A percentile compares a stretch with the other conserved stretches of the same genome.
These are phyloP conservation scores for Champsocephalus esox DNA, from an alignment of 2,797 vertebrate species.

Conservation along the genomic window DNA sequence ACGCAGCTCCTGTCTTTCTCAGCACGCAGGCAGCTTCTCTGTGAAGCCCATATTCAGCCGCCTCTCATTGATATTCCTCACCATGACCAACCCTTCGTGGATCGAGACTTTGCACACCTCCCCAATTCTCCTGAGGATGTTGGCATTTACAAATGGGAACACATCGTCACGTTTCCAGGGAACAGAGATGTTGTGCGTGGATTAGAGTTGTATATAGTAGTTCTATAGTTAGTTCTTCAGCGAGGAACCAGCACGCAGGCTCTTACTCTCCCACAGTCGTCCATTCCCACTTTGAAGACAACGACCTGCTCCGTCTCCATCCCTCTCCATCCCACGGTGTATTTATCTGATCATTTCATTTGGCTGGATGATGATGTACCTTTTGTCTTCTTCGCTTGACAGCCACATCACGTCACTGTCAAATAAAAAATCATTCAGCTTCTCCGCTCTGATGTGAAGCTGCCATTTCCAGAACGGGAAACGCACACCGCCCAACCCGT, in stretches of 20 bases:
- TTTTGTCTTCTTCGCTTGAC: not conserved
- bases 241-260: too few relatives aligned
- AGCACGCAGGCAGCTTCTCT: not conserved
- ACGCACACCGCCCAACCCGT: not conserved
- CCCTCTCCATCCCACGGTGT: not conserved
- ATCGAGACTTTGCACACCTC: not conserved
- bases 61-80: slow-evolving; percentile 32
- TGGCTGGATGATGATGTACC: not conserved
- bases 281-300: too few relatives aligned
- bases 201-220: not conserved
- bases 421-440: not conserved
- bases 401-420: not conserved
- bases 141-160: slow-evolving; percentile 15
- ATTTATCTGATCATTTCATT: not conserved
- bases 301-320: not conserved
- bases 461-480: not conserved
- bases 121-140: slow-evolving; percentile 8
- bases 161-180: not conserved
- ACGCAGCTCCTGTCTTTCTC: not conserved
- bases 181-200: not conserved
- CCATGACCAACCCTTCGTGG: not conserved
- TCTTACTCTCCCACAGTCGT: too few relatives aligned
- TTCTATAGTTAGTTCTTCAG: too few relatives aligned
- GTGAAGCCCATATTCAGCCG: slow-evolving; percentile 30
- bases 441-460: not conserved